A percentile compares a stretch with the other conserved stretches of the same genome.
phyloP scores from a whole-genome alignment of 2,113 vertebrate species.

The Prunella himalayana region DNA sequence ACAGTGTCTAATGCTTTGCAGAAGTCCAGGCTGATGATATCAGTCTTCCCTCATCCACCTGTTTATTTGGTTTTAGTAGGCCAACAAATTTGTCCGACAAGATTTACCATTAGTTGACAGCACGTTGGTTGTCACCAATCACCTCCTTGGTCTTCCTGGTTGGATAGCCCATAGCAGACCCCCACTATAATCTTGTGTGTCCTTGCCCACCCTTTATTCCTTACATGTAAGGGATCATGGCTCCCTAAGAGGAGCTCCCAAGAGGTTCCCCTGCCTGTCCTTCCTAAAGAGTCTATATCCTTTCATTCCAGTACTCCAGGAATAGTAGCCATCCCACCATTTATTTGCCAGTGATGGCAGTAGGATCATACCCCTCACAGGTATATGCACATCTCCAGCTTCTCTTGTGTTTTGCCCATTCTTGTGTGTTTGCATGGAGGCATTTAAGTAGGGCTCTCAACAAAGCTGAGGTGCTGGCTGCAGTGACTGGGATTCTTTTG shows the following conservation, averaged over 20 bases:
- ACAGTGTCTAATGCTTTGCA: background rate
- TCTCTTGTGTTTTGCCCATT: background rate
- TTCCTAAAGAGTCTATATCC: background rate
- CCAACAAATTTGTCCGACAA: background rate
- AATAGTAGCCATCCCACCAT: background rate
- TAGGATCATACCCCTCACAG: background rate
- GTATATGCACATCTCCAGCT: background rate
- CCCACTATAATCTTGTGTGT: background rate
- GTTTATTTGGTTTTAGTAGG: background rate
- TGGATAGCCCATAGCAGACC: background rate
- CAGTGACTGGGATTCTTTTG: background rate
- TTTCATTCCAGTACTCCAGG: background rate
- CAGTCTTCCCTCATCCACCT: background rate
- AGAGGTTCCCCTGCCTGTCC: background rate
- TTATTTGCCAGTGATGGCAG: background rate
- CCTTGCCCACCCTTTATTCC: background rate
- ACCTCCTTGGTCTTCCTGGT: accelerated
- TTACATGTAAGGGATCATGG: background rate
- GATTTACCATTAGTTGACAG: background rate
- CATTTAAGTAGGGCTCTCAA: background rate
- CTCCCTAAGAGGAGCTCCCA: background rate
- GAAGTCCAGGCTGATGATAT: background rate
- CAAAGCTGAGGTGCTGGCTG: background rate
- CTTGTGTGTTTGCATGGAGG: background rate
- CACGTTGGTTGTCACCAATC: background rate